phyloP scores from a whole-genome alignment of 2,888 invertebrate genomes.

The Lasioglossum leucozonium region DNA sequence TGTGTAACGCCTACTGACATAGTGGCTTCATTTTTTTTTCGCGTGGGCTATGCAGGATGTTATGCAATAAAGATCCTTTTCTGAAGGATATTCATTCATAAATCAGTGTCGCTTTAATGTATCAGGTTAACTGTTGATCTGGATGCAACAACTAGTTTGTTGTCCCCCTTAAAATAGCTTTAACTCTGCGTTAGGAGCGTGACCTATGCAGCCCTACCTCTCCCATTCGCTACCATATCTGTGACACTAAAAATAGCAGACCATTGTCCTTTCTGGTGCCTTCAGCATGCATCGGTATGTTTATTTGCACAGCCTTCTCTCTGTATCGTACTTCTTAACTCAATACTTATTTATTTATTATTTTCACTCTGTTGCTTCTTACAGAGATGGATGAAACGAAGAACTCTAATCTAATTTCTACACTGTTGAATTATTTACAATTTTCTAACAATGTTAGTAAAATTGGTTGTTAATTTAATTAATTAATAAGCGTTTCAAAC shows the following conservation, averaged over 20 bases:
- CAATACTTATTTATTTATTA: too few species aligned
- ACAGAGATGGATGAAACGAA: background rate
- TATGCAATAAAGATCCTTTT: background rate
- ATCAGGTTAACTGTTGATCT: background rate
- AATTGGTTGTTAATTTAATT: too few species aligned
- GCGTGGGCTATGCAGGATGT: background rate
- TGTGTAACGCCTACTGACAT: conserved; percentile 1
- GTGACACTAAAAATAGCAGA: background rate
- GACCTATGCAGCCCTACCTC: background rate
- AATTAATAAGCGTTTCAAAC: background rate
- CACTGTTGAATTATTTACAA: background rate
- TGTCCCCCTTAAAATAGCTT: conserved; percentile 3
- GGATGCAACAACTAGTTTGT: background rate
- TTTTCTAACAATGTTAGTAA: too few species aligned
- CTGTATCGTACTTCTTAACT: background rate
- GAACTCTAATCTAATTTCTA: background rate
- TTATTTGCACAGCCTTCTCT: background rate
- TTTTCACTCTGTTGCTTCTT: background rate
- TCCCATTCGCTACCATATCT: background rate
- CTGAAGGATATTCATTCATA: background rate
- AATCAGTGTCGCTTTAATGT: background rate
- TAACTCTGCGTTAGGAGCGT: background rate
- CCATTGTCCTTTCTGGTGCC: background rate
- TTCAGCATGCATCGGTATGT: background rate
- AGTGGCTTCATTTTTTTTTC: conserved; percentile 3